Base-by-base conservation (phyloP, 2,113 vertebrate species). In the Ramphastos sulfuratus region DNA sequence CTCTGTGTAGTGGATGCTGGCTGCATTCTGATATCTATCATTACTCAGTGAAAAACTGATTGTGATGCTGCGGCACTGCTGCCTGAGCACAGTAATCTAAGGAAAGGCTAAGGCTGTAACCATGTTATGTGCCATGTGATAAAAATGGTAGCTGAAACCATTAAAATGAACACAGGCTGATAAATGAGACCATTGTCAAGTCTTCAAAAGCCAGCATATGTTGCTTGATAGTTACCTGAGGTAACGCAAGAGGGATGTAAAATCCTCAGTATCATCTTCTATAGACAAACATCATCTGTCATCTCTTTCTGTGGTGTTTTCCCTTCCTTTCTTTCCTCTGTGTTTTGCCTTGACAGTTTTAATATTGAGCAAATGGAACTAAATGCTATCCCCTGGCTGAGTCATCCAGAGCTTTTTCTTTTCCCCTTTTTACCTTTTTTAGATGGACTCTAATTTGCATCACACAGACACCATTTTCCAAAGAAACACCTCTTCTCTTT, bases 11-110 rank as follows among this genome's bases (percentile, higher is more conserved):
- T 23, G 87, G 61, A 95, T 90, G 85, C 92, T 85, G 90, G 67
- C 85, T 93, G 94, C 75, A 95, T 92, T 42, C 91, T 92, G 90
- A 93, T 94, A 23, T 12, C 69, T 70, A 7, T 82, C 89, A 18
- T 25, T 77, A 5, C 33, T 54, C 30, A 28, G 64, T 10, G 76
- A 86, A 25, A 30, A 87, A 12, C 85, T 4, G 69, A 60, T 20
- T 30, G 27, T 33, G 89, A 5, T 78, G 85, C 90, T 74, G 67
- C 84, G 74, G 87, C 79, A 2, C 84, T 87, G 87, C 85, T 94
- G 80, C 23, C 75, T 64, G 74, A 72, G 90, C 73, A 67, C 39
- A 61, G 42, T 8, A 19, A 72, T 42, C 83, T 82, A 28, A 10
- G 77, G 12, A 15, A 63, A 63, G 78, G 42, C 91, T 61, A 15